A percentile compares a stretch with the other conserved stretches of the same genome.
phyloP scores from a whole-genome alignment of 2,113 vertebrate genomes.

The Aleadryas rufinucha region DNA sequence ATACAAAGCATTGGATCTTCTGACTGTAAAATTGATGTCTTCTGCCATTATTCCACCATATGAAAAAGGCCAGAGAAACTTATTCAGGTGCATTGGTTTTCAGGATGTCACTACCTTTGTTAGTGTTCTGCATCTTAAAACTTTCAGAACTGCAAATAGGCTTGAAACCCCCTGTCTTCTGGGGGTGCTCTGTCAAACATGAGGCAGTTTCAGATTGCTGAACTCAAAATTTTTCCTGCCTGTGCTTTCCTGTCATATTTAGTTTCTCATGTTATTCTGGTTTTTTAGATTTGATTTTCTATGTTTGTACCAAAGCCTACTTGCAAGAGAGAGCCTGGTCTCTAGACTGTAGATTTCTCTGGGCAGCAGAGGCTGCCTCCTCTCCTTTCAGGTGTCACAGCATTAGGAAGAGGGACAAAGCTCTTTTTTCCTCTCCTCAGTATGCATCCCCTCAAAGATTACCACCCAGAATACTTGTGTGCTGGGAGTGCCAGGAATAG shows the following conservation, averaged over 20 bases:
- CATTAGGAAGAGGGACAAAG: not conserved
- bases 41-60: not conserved
- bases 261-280: not conserved
- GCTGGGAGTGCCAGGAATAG: not conserved
- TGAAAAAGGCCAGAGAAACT: not conserved
- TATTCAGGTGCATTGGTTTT: not conserved
- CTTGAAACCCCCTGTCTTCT: not conserved
- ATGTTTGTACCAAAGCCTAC: not conserved
- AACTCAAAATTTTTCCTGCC: not conserved
- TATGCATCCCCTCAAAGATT: not conserved
- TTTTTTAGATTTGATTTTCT: not conserved
- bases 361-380: not conserved
- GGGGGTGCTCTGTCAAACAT: not conserved
- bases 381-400: not conserved
- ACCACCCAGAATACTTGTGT: not conserved
- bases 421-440: not conserved
- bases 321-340: not conserved
- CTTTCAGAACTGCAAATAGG: not conserved
- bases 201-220: not conserved
- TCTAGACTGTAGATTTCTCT: not conserved
- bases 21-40: not conserved
- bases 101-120: not conserved
- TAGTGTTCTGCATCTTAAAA: not conserved
- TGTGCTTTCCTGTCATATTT: not conserved
- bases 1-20: not conserved